Conservation (phyloP, 2,797 vertebrate species). For the Graptemys geographica region DNA sequence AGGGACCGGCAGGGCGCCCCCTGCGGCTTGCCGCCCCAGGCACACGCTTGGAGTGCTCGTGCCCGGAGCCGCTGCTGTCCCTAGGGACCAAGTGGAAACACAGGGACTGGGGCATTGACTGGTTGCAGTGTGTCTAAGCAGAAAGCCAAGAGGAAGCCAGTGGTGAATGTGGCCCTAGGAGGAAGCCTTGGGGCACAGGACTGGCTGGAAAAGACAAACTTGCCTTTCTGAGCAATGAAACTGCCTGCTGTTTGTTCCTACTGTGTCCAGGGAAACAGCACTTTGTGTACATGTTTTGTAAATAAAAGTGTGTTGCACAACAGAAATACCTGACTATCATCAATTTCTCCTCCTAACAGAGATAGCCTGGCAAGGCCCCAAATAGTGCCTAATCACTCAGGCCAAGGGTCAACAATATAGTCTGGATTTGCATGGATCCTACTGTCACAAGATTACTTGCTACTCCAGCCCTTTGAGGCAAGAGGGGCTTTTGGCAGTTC, state of each 20-base stretch:
- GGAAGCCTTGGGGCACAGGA: neutral
- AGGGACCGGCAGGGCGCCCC: no score
- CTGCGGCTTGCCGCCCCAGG: no score
- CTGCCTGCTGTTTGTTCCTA: fast-evolving
- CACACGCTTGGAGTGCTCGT: no score
- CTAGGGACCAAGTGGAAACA: neutral
- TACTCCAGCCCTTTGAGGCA: neutral
- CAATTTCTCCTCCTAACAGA: neutral
- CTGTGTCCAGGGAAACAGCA: neutral
- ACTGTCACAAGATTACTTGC: neutral
- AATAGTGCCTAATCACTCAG: neutral
- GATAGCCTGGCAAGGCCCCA: neutral
- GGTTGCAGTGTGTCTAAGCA: neutral
- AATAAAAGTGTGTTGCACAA: neutral
- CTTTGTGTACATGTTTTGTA: neutral
- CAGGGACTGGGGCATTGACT: neutral
- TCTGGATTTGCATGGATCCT: neutral
- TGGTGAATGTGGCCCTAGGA: neutral
- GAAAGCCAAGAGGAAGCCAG: neutral
- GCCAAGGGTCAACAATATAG: neutral
- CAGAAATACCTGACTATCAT: neutral
- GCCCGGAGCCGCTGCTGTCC: neutral
- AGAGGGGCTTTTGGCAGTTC: neutral
- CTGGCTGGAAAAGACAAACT: neutral
- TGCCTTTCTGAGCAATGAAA: neutral